These are phyloP conservation scores for Apeltes quadracus DNA, from an alignment of 2,113 vertebrate species.

Conservation along the genomic window DNA sequence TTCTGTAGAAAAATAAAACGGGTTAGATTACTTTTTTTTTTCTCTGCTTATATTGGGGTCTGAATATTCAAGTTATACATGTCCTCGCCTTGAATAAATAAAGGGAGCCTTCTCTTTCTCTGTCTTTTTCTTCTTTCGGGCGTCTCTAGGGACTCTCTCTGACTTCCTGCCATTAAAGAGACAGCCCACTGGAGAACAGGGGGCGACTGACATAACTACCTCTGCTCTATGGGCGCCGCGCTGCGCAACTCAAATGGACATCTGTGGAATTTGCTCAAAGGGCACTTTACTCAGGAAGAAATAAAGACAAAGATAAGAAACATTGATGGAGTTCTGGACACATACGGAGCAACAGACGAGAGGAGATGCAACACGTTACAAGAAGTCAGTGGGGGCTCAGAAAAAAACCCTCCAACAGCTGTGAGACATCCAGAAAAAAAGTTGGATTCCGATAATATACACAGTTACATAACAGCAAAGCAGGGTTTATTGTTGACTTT, in stretches of 20 bases:
- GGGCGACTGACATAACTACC: slow-evolving; percentile 71
- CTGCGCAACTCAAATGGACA: slow-evolving; percentile 59
- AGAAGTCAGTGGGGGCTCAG: not conserved
- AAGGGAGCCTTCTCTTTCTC: slow-evolving; percentile 50
- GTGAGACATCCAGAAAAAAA: slow-evolving; percentile 33
- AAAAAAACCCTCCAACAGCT: slow-evolving; percentile 18
- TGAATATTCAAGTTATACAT: slow-evolving; percentile 22
- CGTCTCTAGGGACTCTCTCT: slow-evolving; percentile 57
- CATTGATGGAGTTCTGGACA: not conserved
- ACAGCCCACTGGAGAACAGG: slow-evolving; percentile 65
- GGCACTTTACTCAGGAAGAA: slow-evolving; percentile 21
- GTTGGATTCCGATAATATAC: slow-evolving; percentile 27
- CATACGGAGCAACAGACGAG: not conserved
- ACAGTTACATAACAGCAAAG: slow-evolving; percentile 44
- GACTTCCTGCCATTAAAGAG: slow-evolving; percentile 80
- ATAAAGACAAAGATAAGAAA: slow-evolving; percentile 5
- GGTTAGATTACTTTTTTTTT: not conserved
- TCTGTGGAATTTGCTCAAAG: slow-evolving; percentile 62
- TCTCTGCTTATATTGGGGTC: not conserved
- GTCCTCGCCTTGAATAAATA: slow-evolving; percentile 59
- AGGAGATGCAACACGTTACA: not conserved
- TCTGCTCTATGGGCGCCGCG: slow-evolving; percentile 46
- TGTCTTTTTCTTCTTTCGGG: slow-evolving; percentile 45
- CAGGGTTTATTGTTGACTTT: not conserved
- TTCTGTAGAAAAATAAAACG: slow-evolving; percentile 13